A percentile compares a stretch with the other conserved stretches of the same genome.
phyloP scores from a whole-genome alignment of 2,113 vertebrate genomes.

The cat (Felis catus) region DNA sequence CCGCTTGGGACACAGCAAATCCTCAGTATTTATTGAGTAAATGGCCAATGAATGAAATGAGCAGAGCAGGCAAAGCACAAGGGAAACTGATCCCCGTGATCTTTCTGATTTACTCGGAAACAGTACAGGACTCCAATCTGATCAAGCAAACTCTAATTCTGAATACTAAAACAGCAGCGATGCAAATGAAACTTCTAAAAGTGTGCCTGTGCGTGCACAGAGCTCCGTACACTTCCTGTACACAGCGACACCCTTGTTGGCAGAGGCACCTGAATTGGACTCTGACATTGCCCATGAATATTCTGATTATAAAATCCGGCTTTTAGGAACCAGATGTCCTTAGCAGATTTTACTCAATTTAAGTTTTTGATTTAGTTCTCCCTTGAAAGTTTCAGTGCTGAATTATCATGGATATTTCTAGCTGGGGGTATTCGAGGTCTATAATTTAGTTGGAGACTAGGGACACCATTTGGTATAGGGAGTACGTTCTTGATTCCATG shows the following conservation, averaged over 20 bases:
- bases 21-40: background rate
- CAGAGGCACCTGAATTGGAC: slow-evolving; percentile 63
- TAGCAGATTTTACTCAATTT: slow-evolving; percentile 73
- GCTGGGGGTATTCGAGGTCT: slow-evolving; percentile 52
- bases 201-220: slow-evolving; percentile 32
- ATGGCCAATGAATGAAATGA: background rate
- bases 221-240: slow-evolving; percentile 48
- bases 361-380: slow-evolving; percentile 61
- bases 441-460: slow-evolving; percentile 38
- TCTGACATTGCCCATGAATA: slow-evolving; percentile 77
- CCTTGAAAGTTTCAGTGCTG: slow-evolving; percentile 56
- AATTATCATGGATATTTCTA: slow-evolving; percentile 65
- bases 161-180: slow-evolving; percentile 44
- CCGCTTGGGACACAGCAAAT: background rate
- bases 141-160: slow-evolving; percentile 28
- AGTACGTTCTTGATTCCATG: background rate
- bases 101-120: background rate
- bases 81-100: background rate
- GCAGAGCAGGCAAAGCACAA: background rate
- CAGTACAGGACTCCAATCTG: background rate
- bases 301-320: slow-evolving; percentile 69
- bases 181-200: slow-evolving; percentile 64
- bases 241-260: slow-evolving; percentile 59
- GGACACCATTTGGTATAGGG: slow-evolving; percentile 7
- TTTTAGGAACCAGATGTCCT: slow-evolving; percentile 77